These are phyloP conservation scores for Eumerus sabulonum DNA, from an alignment of 2,888 invertebrate species.

Conservation along the genomic window DNA sequence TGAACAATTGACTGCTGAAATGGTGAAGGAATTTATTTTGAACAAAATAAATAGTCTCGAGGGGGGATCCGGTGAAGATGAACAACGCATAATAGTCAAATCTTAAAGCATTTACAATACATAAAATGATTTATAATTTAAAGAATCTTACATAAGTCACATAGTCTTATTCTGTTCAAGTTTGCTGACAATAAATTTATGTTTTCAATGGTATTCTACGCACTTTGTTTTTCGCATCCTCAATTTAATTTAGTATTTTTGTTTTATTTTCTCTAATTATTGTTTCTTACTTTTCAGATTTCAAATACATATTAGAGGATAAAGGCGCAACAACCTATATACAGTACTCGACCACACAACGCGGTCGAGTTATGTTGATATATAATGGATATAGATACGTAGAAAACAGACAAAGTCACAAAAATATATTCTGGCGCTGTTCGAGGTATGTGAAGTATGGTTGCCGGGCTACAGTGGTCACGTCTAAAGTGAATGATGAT, in stretches of 20 bases:
- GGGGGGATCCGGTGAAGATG: no score
- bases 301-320: constrained; percentile 75
- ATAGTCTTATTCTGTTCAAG: no score
- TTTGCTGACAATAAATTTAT: no score
- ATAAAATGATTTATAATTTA: no score
- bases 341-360: constrained; percentile 78
- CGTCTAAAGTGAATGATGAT: constrained; percentile 76
- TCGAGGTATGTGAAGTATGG: constrained; percentile 78
- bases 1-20: constrained; percentile 71
- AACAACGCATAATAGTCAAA: no score
- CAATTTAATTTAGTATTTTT: no score
- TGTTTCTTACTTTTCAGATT: constrained; percentile 70
- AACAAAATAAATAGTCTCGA: constrained; percentile 71
- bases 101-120: no score
- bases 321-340: constrained; percentile 74
- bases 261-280: no score
- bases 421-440: constrained; percentile 79
- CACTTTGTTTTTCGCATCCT: background rate
- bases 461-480: constrained; percentile 78
- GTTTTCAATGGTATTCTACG: no score
- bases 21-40: constrained; percentile 74
- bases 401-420: constrained; percentile 78
- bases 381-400: constrained; percentile 79
- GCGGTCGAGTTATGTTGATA: constrained; percentile 78
- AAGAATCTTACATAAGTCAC: no score